Conservation (phyloP, 2,113 vertebrate species). For the Rhegmatorhina hoffmannsi region DNA sequence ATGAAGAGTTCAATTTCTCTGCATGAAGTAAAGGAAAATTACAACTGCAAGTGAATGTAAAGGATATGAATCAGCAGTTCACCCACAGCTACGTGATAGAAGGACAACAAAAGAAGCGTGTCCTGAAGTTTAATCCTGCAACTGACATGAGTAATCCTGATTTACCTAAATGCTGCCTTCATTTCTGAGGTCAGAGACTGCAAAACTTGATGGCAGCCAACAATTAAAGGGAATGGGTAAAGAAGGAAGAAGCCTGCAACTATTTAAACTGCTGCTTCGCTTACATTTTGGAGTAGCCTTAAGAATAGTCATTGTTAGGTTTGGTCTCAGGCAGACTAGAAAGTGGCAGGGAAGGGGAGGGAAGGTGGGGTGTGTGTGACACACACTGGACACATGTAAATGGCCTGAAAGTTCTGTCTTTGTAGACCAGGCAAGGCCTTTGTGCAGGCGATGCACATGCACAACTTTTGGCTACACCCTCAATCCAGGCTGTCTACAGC, state of each 20-base stretch:
- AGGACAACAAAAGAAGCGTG: background rate
- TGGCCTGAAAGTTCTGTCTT: background rate
- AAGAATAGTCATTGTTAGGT: background rate
- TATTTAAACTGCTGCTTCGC: background rate
- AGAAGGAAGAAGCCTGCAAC: background rate
- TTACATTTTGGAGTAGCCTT: background rate
- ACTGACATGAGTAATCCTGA: background rate
- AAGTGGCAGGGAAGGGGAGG: background rate
- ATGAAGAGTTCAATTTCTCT: background rate
- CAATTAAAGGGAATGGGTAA: background rate
- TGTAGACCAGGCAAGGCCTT: background rate
- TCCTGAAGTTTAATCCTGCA: background rate
- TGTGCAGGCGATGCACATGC: background rate
- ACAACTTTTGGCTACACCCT: background rate
- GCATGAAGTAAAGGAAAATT: background rate
- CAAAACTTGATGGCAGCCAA: background rate
- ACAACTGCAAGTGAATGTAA: background rate
- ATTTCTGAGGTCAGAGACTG: background rate
- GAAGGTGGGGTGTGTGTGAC: background rate
- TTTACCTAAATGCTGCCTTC: slow-evolving; percentile 2
- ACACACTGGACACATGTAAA: background rate
- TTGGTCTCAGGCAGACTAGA: background rate
- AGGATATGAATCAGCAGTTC: slow-evolving; percentile 14
- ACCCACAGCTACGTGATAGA: background rate
- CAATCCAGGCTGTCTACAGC: background rate